Evolutionary conservation across 2,113 vertebrate species (phyloP), one percentile per base, ranked within the genome.

Genomic region (Monarcha castaneiventris): DNA sequence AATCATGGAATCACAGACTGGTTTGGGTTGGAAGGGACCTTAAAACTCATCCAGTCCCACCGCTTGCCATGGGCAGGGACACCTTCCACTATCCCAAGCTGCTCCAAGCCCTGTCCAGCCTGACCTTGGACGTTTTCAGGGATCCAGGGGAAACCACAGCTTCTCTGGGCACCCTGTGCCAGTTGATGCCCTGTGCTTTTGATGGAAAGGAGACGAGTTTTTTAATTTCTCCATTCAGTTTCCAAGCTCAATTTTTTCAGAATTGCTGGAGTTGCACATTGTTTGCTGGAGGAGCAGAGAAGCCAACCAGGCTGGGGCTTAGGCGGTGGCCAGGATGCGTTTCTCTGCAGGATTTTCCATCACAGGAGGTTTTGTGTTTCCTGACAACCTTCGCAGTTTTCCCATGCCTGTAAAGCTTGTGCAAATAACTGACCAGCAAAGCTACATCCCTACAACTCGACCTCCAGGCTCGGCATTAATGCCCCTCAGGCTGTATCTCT

Each of bases 41-140:
- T 33, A 55, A 69, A 83, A 1, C 30, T 7, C 54, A 35, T 35
- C 41, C 32, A 12, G 4, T 76, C 0, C 30, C 6, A 55, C 9
- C 7, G 14, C 48, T 21, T 55, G 25, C 66, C 49, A 12, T 14
- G n/a, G 29, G 15, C n/a, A 63, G 49, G 30, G 66, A 41, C 55
- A n/a, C 7, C 17, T 62, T 1, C 25, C 71, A 35, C 41, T 6
- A 0, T 3, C 55, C 41, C 62, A 61, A 37, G n/a, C 0, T 61
- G 13, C n/a, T 62, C 69, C 71, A 13, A 22, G 23, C 29, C 19
- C 16, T 0, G 0, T 26, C 55, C 62, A 68, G 0, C 41, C 66
- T 49, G 43, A 1, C 26, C 12, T 37, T 55, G 48, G 3, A 0
- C 48, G 37, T 41, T 90, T 0, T 2, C 41, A 55, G 78, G n/a